Evolutionary conservation across 2,888 invertebrate species (phyloP).

Genomic region (Philaethria dido): DNA sequence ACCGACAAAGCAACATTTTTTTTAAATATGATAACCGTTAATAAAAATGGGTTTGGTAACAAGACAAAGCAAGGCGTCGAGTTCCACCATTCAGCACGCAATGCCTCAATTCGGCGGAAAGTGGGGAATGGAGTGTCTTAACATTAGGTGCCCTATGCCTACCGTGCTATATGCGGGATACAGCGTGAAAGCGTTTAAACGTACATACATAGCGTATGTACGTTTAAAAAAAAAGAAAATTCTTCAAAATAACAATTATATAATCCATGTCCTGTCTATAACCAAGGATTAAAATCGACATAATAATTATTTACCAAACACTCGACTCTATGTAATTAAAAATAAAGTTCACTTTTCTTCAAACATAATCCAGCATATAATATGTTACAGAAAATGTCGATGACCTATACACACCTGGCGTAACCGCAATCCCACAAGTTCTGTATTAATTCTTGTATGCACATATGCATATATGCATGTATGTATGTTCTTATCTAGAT

Average conservation of each 20-base stretch:
- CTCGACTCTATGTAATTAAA: not conserved
- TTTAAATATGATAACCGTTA: no score
- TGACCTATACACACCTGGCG: constrained; percentile 54
- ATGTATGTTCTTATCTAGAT: constrained; percentile 35
- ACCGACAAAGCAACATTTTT: no score
- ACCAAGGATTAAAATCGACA: constrained; percentile 20
- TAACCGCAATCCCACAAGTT: constrained; percentile 52
- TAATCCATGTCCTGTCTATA: constrained; percentile 40
- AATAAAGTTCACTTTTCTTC: constrained; percentile 35
- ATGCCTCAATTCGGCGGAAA: no score
- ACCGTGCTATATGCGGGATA: no score
- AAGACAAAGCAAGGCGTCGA: no score
- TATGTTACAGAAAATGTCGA: constrained; percentile 52
- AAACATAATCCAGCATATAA: constrained; percentile 33
- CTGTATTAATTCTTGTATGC: constrained; percentile 39
- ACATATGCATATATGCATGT: constrained; percentile 33
- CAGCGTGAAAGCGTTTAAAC: no score
- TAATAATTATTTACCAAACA: not conserved
- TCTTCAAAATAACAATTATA: constrained; percentile 33
- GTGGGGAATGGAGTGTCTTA: no score
- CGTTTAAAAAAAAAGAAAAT: constrained; percentile 6
- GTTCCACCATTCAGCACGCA: no score
- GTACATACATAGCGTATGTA: no score
- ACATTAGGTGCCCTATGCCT: no score
- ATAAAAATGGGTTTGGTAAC: no score